phyloP scores from a whole-genome alignment of 2,797 vertebrate species.

The Sylvia borin region DNA sequence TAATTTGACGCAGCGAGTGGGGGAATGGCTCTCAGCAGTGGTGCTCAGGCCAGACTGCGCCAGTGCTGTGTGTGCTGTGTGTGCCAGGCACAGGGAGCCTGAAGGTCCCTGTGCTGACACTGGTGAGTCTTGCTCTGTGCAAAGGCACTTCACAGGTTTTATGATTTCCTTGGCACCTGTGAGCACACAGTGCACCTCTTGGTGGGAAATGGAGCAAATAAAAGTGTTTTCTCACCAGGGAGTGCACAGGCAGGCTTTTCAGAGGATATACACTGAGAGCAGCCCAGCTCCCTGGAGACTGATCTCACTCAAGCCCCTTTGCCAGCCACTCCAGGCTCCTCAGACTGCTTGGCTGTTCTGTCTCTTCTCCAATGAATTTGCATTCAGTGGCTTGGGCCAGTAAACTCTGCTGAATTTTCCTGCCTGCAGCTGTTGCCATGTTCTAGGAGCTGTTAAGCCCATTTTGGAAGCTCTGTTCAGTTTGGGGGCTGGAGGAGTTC shows the following conservation, averaged over 20 bases:
- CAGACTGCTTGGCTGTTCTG: not conserved
- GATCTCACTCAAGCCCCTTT: not conserved
- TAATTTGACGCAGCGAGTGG: not conserved
- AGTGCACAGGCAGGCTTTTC: not conserved
- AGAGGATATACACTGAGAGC: not conserved
- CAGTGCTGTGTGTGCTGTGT: accelerated
- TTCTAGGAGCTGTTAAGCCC: not conserved
- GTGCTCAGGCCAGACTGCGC: not conserved
- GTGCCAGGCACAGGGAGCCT: not conserved
- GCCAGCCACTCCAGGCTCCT: not conserved
- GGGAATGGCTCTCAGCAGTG: not conserved
- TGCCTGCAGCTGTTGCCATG: not conserved
- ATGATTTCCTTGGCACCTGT: not conserved
- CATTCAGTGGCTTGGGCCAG: not conserved
- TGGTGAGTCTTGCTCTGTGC: not conserved
- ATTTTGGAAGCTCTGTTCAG: not conserved
- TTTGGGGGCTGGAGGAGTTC: not conserved
- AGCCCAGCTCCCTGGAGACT: accelerated
- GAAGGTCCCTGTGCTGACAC: accelerated
- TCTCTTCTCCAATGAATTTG: not conserved
- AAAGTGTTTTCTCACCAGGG: not conserved
- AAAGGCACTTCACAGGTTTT: not conserved
- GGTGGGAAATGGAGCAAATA: not conserved
- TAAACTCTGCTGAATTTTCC: not conserved
- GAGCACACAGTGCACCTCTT: not conserved